A percentile compares a stretch with the other conserved stretches of the same genome.
Conservation (phyloP, 2,113 vertebrate genomes). For the Castor canadensis region DNA sequence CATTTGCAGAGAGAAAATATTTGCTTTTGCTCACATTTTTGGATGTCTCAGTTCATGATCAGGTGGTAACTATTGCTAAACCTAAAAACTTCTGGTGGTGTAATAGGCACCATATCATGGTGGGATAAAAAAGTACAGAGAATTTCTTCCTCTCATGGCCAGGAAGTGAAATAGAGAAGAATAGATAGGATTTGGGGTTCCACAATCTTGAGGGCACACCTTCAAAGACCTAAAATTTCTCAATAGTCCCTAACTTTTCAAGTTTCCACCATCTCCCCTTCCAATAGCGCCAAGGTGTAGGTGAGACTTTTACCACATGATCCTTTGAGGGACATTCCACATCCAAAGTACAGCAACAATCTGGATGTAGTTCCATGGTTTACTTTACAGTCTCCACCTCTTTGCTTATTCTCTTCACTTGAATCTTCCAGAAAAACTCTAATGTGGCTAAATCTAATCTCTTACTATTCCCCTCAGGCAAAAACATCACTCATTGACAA, state of each 20-base stretch:
- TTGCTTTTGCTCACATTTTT: background rate
- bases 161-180: background rate
- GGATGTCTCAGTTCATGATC: background rate
- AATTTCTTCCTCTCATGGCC: background rate
- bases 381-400: background rate
- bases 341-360: background rate
- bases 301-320: background rate
- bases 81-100: background rate
- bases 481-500: background rate
- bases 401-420: background rate
- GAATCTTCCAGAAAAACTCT: background rate
- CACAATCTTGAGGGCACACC: background rate
- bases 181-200: no score
- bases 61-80: background rate
- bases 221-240: background rate
- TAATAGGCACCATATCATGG: background rate
- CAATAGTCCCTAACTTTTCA: background rate
- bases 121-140: accelerated
- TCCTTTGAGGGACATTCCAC: background rate
- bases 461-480: background rate
- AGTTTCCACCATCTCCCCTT: background rate
- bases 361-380: background rate
- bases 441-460: background rate
- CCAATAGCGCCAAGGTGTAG: background rate
- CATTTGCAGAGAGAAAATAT: background rate